Evolutionary conservation across 2,888 invertebrate genomes (phyloP).

Genomic region (Spialia ferax): DNA sequence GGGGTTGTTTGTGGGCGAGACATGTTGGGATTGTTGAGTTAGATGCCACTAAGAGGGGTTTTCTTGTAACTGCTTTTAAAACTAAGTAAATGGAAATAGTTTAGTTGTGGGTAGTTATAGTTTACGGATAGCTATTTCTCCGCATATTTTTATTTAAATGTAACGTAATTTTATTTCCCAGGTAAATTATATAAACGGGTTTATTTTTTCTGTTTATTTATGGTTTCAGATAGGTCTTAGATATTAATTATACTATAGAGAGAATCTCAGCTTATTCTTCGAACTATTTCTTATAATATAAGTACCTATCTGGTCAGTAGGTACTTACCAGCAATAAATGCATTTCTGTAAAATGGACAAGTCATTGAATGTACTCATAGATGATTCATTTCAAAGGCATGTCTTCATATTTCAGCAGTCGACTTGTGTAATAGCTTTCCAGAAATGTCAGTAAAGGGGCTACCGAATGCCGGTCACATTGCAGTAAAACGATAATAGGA

Average conservation of each 20-base stretch:
- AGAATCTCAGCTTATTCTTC: too few species aligned
- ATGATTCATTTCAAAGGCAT: too few species aligned
- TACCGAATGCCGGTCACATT: constrained; percentile 8
- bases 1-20: constrained; percentile 20
- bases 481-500: constrained; percentile 14
- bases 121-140: neutral
- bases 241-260: too few species aligned
- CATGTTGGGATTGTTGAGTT: constrained; percentile 3
- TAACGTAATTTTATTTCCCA: too few species aligned
- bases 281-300: too few species aligned
- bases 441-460: neutral
- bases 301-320: too few species aligned
- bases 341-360: too few species aligned
- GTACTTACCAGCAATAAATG: too few species aligned
- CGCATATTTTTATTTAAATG: neutral
- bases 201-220: too few species aligned
- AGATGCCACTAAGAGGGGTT: neutral
- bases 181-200: too few species aligned
- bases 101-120: neutral
- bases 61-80: neutral
- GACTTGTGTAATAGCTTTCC: neutral
- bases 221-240: too few species aligned
- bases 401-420: neutral
- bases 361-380: too few species aligned
- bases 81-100: neutral